Evolutionary conservation across 2,888 invertebrate species (phyloP).

Genomic region (Rhagonycha fulva): DNA sequence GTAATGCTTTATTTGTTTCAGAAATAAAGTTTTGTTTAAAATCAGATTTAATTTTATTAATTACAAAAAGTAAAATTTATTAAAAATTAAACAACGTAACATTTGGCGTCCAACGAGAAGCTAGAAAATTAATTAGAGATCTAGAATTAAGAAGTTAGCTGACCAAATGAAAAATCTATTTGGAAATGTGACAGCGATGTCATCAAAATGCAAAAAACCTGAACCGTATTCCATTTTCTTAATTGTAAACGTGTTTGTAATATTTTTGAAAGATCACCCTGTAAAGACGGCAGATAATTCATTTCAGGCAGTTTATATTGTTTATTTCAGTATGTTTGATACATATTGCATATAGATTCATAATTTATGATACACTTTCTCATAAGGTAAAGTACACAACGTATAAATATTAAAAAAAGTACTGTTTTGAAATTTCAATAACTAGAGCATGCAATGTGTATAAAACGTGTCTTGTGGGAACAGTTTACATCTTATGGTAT

Average conservation of each 20-base stretch:
- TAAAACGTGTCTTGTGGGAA: background rate
- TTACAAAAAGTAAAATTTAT: no score
- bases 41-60: no score
- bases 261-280: background rate
- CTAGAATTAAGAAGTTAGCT: no score
- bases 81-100: no score
- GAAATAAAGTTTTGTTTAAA: background rate
- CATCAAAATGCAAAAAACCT: no score
- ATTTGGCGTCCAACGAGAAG: no score
- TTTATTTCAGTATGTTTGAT: background rate
- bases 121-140: no score
- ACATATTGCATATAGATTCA: background rate
- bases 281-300: background rate
- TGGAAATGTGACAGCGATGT: no score
- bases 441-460: background rate
- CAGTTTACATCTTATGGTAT: background rate
- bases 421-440: background rate
- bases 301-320: background rate
- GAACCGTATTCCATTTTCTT: no score
- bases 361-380: background rate
- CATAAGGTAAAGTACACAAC: background rate
- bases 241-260: background rate
- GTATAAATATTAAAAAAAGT: background rate
- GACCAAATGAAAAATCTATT: no score
- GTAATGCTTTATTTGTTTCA: no score